These are phyloP conservation scores for Parapsyche elsis DNA, from an alignment of 1,140 invertebrate genomes.

Conservation along the genomic window DNA sequence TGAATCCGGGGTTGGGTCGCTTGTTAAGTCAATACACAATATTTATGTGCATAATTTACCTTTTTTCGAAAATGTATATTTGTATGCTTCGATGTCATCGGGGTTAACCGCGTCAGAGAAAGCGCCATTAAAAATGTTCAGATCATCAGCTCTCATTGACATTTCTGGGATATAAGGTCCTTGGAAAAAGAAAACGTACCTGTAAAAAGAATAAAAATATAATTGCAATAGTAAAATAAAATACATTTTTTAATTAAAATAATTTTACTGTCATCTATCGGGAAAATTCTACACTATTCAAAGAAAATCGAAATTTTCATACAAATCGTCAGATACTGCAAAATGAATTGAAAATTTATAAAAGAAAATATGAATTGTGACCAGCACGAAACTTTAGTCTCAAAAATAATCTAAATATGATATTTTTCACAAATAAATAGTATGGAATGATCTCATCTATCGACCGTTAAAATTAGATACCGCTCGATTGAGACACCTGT, in stretches of 20 bases:
- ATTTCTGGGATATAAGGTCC: constrained; percentile 69
- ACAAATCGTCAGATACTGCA: no score
- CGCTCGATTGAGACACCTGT: no score
- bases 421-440: neutral
- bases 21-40: neutral
- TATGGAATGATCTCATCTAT: neutral
- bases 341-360: no score
- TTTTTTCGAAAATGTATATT: constrained; percentile 68
- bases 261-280: neutral
- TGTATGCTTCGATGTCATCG: constrained; percentile 70
- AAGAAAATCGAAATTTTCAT: no score
- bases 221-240: constrained; percentile 11
- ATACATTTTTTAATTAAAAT: neutral
- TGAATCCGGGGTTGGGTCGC: no score
- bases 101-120: constrained; percentile 57
- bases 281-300: neutral
- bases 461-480: neutral
- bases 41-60: constrained; percentile 57
- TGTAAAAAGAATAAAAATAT: constrained; percentile 60
- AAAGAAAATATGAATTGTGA: no score
- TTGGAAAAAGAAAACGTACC: constrained; percentile 72
- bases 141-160: constrained; percentile 61
- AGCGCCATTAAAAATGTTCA: constrained; percentile 56
- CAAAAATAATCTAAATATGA: no score
- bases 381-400: no score